phyloP scores from a whole-genome alignment of 2,888 invertebrate genomes.

The Emmelina monodactyla region DNA sequence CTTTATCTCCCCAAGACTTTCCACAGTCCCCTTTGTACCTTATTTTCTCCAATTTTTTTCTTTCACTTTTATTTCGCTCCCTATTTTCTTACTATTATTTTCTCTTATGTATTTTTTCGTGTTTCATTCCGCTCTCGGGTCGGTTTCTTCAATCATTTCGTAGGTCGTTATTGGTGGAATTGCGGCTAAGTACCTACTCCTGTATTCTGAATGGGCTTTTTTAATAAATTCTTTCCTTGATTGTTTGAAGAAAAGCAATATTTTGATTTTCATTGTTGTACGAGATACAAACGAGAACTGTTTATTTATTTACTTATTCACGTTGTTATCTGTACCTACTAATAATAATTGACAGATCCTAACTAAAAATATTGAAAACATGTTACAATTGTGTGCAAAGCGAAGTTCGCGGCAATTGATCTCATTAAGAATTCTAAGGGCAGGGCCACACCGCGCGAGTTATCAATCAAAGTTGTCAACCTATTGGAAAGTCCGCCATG shows the following conservation, averaged over 20 bases:
- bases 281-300: too few relatives aligned
- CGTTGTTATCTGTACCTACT: too few relatives aligned
- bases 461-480: constrained; percentile 64
- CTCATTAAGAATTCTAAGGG: constrained; percentile 35
- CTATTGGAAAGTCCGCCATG: constrained; percentile 51
- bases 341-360: too few relatives aligned
- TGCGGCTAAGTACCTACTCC: constrained; percentile 51
- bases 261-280: neutral
- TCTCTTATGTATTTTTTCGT: constrained; percentile 59
- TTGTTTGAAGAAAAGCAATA: neutral
- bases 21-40: constrained; percentile 61
- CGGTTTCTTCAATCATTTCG: constrained; percentile 51
- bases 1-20: constrained; percentile 56
- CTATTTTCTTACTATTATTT: constrained; percentile 58
- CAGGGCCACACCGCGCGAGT: constrained; percentile 14
- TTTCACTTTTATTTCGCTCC: constrained; percentile 56
- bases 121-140: constrained; percentile 40
- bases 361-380: too few relatives aligned
- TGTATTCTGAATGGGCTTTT: constrained; percentile 41
- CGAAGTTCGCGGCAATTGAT: constrained; percentile 16
- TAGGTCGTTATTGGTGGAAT: constrained; percentile 55
- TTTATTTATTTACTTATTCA: too few relatives aligned
- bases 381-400: neutral
- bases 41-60: constrained; percentile 59
- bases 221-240: constrained; percentile 50